Evolutionary conservation across 2,888 invertebrate genomes (phyloP).

Genomic region (Epinotia nisella): DNA sequence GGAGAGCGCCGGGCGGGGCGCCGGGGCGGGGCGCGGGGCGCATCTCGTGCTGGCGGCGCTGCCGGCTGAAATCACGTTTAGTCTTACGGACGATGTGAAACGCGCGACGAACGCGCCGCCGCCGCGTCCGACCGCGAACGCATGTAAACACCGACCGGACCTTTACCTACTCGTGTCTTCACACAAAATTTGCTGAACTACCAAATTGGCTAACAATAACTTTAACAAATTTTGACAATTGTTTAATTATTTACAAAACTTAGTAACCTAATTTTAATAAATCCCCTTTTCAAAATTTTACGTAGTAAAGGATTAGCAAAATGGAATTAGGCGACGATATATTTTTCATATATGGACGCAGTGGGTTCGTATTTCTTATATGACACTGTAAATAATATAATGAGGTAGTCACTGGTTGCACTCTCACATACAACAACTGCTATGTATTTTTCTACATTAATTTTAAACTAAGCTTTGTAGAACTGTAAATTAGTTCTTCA

Average conservation of each 20-base stretch:
- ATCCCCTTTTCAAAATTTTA: conserved; percentile 40
- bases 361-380: conserved; percentile 72
- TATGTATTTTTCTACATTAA: conserved; percentile 18
- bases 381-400: conserved; percentile 45
- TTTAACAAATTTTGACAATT: conserved; percentile 4
- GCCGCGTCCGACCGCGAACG: conserved; percentile 54
- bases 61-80: conserved; percentile 72
- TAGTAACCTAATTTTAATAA: conserved; percentile 25
- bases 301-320: conserved; percentile 65
- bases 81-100: conserved; percentile 67
- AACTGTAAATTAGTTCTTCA: conserved; percentile 20
- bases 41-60: conserved; percentile 58
- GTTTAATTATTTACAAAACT: conserved; percentile 28
- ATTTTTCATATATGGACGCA: conserved; percentile 72
- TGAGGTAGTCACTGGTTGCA: conserved; percentile 42
- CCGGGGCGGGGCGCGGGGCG: conserved; percentile 65
- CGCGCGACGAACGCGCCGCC: conserved; percentile 61
- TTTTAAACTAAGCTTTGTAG: conserved; percentile 39
- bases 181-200: conserved; percentile 5
- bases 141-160: conserved; percentile 48
- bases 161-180: conserved; percentile 23
- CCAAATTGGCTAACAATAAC: conserved; percentile 32
- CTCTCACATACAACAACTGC: conserved; percentile 35
- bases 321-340: conserved; percentile 79
- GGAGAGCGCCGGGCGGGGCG: conserved; percentile 45